phyloP scores from a whole-genome alignment of 2,888 invertebrate species.

The Hermaeophaga mercurialis region DNA sequence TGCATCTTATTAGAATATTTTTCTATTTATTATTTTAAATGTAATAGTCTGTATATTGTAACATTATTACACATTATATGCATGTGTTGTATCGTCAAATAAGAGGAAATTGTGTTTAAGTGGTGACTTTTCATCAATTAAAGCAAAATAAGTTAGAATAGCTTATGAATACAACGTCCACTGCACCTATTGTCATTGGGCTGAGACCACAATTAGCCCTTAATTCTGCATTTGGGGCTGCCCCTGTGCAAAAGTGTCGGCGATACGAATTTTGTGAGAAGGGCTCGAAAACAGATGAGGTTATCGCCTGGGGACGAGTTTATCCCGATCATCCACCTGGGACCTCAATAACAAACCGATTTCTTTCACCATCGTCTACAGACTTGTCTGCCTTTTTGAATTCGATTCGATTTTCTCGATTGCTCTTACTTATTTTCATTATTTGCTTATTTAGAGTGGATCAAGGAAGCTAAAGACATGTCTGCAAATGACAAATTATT shows the following conservation, averaged over 20 bases:
- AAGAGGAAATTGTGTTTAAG: no score
- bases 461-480: not conserved
- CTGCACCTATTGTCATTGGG: not conserved
- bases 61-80: no score
- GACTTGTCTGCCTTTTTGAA: slow-evolving; percentile 35
- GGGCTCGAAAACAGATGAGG: slow-evolving; percentile 47
- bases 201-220: not conserved
- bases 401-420: slow-evolving; percentile 7
- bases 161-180: no score
- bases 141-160: no score
- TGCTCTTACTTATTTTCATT: slow-evolving; percentile 2
- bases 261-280: slow-evolving; percentile 37
- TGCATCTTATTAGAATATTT: no score
- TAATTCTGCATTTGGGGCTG: not conserved
- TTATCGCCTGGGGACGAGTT: slow-evolving; percentile 51
- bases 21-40: no score
- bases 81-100: no score
- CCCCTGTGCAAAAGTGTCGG: slow-evolving; percentile 18
- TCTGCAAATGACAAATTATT: not conserved
- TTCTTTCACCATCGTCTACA: slow-evolving; percentile 42
- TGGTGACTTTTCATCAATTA: no score
- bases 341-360: slow-evolving; percentile 50
- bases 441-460: slow-evolving; percentile 8
- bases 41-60: no score
- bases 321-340: slow-evolving; percentile 51